Percentiles rank a stretch among this genome's conserved stretches.
phyloP scores from a whole-genome alignment of 2,888 invertebrate genomes.

The Liopterus haemorrhoidalis region DNA sequence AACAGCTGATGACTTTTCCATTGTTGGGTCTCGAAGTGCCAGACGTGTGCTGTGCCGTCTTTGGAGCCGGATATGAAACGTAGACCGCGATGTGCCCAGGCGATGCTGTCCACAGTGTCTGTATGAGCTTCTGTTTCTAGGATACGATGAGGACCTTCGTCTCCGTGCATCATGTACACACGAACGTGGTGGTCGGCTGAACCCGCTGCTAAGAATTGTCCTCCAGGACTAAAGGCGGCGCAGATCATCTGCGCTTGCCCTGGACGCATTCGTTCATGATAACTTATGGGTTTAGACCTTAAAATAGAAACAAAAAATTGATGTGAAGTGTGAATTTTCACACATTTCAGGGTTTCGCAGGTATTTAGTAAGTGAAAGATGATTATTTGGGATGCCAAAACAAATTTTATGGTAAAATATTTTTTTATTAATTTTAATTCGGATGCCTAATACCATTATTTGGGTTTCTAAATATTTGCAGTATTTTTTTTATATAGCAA shows the following conservation, averaged over 20 bases:
- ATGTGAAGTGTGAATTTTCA: too few species aligned
- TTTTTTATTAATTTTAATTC: too few species aligned
- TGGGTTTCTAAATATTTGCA: too few species aligned
- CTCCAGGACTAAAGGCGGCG: conserved; percentile 82
- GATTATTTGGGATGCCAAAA: too few species aligned
- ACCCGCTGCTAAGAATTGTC: conserved; percentile 87
- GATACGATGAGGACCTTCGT: conserved; percentile 71
- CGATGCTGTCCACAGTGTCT: conserved; percentile 92
- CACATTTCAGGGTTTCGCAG: too few species aligned
- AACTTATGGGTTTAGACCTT: conserved; percentile 80
- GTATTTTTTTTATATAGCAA: too few species aligned
- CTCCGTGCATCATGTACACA: conserved; percentile 76
- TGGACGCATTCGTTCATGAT: conserved; percentile 86
- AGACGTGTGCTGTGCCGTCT: conserved; percentile 91
- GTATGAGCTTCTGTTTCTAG: conserved; percentile 74
- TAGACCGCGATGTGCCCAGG: conserved; percentile 85
- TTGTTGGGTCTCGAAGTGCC: conserved; percentile 84
- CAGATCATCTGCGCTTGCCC: conserved; percentile 96
- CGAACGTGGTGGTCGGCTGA: conserved; percentile 91
- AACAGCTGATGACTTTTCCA: conserved; percentile 76
- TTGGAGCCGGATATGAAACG: conserved; percentile 91
- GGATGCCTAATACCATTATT: too few species aligned
- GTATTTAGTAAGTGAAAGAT: too few species aligned
- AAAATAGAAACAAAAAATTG: conserved; percentile 37
- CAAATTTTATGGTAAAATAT: too few species aligned